These are phyloP conservation scores for Leptura quadrifasciata DNA, from an alignment of 2,888 invertebrate genomes.

Conservation along the genomic window DNA sequence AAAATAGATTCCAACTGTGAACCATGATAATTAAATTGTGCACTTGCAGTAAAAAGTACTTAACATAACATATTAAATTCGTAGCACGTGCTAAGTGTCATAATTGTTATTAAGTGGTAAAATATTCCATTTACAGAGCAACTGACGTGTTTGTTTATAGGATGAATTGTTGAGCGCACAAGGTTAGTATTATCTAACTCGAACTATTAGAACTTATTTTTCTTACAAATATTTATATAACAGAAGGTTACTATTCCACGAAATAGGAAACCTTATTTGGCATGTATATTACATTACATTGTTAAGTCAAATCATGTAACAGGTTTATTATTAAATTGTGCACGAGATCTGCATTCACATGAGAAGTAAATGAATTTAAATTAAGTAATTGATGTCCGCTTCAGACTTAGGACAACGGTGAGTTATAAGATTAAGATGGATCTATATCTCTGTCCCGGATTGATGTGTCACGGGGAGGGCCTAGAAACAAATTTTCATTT, in stretches of 20 bases:
- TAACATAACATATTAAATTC: too few relatives aligned
- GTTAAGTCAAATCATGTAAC: too few relatives aligned
- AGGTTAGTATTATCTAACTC: neutral
- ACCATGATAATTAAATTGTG: neutral
- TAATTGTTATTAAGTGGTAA: neutral
- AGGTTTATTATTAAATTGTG: too few relatives aligned
- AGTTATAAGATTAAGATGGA: too few relatives aligned
- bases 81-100: neutral
- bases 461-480: too few relatives aligned
- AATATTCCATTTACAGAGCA: neutral
- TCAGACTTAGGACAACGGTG: too few relatives aligned
- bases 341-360: too few relatives aligned
- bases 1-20: neutral
- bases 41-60: neutral
- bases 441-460: too few relatives aligned
- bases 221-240: neutral
- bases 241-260: neutral
- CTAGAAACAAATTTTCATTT: too few relatives aligned
- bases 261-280: neutral
- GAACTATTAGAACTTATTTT: neutral
- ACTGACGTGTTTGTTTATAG: neutral
- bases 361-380: too few relatives aligned
- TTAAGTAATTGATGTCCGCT: too few relatives aligned
- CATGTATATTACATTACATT: too few relatives aligned
- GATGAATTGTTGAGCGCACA: neutral